phyloP scores from a whole-genome alignment of 2,888 invertebrate genomes.

The Eurytoma adleriae region DNA sequence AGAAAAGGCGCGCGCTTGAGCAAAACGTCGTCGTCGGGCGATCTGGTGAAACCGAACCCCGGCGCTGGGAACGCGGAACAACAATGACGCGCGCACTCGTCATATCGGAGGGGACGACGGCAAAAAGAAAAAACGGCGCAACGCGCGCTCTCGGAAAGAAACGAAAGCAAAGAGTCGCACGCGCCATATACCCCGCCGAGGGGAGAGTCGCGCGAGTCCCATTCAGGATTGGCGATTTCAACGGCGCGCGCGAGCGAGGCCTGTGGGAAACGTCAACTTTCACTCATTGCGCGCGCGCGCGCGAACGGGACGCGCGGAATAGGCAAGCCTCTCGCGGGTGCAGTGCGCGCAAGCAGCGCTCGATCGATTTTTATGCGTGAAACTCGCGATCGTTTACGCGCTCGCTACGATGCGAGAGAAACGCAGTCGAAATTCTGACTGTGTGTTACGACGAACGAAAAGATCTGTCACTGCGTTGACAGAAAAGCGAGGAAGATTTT shows the following conservation, averaged over 20 bases:
- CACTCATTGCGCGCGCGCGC: constrained; percentile 64
- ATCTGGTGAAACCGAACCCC: no score
- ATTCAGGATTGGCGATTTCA: no score
- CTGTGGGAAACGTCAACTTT: constrained; percentile 73
- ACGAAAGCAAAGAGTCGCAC: no score
- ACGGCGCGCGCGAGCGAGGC: not conserved
- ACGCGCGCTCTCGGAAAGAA: no score
- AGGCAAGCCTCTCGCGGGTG: not conserved
- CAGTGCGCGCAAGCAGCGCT: no score
- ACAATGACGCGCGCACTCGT: not conserved
- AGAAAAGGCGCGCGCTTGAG: no score
- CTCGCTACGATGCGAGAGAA: not conserved
- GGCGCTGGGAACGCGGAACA: no score
- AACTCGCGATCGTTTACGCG: not conserved
- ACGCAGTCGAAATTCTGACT: not conserved
- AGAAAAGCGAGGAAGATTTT: no score
- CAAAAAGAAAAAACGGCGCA: no score
- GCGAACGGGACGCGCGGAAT: not conserved
- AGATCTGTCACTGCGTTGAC: not conserved
- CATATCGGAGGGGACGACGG: not conserved
- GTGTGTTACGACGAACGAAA: not conserved
- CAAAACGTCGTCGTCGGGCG: no score
- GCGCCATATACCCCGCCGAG: not conserved
- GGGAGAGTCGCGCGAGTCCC: not conserved
- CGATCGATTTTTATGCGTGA: constrained; percentile 1